A percentile compares a stretch with the other conserved stretches of the same genome.
Conservation (phyloP, 2,888 invertebrate species). For the Pteria penguin region DNA sequence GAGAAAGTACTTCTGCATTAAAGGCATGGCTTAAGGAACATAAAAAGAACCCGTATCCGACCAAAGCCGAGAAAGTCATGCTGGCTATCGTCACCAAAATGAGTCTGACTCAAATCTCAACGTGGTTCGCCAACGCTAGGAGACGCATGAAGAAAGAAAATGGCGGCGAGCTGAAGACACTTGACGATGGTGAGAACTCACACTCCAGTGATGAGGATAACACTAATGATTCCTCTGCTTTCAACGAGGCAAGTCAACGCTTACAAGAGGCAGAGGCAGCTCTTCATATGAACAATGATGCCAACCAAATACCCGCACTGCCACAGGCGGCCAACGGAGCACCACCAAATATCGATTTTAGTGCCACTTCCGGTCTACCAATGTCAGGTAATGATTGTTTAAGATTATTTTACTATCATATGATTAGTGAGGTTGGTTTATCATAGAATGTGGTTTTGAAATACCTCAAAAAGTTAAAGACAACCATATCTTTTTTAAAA, state of each 20-base stretch:
- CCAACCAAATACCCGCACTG: too few relatives aligned
- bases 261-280: not conserved
- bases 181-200: conserved; percentile 23
- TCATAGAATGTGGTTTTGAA: too few relatives aligned
- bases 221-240: conserved; percentile 6
- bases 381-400: too few relatives aligned
- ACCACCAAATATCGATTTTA: not conserved
- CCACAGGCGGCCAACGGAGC: too few relatives aligned
- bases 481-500: too few relatives aligned
- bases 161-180: conserved; percentile 83
- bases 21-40: conserved; percentile 98
- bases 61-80: conserved; percentile 97
- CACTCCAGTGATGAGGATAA: conserved; percentile 39
- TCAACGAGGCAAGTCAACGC: not conserved
- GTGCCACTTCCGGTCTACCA: not conserved
- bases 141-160: conserved; percentile 96
- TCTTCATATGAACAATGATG: too few relatives aligned
- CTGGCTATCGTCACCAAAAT: conserved; percentile 96
- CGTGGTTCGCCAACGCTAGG: conserved; percentile 97
- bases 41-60: conserved; percentile 97
- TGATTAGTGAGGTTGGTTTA: too few relatives aligned
- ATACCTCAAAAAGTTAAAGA: too few relatives aligned
- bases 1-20: conserved; percentile 97
- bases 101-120: conserved; percentile 93
- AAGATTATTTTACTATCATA: too few relatives aligned